Evolutionary conservation across 53 echinoderm and acorn worm genomes (phyloP), one percentile per base, ranked within the genome.

Genomic region (Echinarachnius parma): DNA sequence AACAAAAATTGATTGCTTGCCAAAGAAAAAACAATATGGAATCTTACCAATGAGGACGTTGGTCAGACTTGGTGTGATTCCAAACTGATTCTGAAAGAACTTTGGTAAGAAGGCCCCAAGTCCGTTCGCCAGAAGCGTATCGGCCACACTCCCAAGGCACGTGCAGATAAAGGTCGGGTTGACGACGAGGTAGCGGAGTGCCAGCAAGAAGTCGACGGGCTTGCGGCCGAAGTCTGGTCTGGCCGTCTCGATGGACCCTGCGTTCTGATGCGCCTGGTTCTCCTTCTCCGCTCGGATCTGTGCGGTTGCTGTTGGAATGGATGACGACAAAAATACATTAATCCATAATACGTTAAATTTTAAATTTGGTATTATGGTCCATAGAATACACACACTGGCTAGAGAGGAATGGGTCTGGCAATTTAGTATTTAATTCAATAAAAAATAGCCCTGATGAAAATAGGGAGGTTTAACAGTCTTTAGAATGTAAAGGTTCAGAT

Each of bases 11-110:
- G n/a, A n/a, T n/a, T n/a, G n/a, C n/a, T n/a, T n/a, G n/a, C n/a
- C n/a, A n/a, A n/a, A n/a, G n/a, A n/a, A n/a, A n/a, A n/a, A n/a
- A n/a, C n/a, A n/a, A n/a, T n/a, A n/a, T n/a, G n/a, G n/a, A n/a
- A n/a, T n/a, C n/a, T n/a, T 75, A 92, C 92, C 92, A 9, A 85
- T 85, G 11, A 82, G 31, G n/a, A 78, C 39, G n/a, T 85, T 78
- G 10, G 92, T 70, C 31, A 81, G 58, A 18, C 84, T 85, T 20
- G 92, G 82, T 1, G 85, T 78, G 48, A 81, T 60, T 14, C 82
- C 85, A 34, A 82, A 92, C 35, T 88, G 85, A 5, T 75, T 88
- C 31, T 78, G 78, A 0, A 89, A 35, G 25, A 89, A 60, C 46
- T 89, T 92, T 16, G 92, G 92, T 28, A 82, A 75, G 56, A 85